These are phyloP conservation scores for Glyphotaelius pellucidus DNA, from an alignment of 2,888 invertebrate genomes.

Conservation along the genomic window DNA sequence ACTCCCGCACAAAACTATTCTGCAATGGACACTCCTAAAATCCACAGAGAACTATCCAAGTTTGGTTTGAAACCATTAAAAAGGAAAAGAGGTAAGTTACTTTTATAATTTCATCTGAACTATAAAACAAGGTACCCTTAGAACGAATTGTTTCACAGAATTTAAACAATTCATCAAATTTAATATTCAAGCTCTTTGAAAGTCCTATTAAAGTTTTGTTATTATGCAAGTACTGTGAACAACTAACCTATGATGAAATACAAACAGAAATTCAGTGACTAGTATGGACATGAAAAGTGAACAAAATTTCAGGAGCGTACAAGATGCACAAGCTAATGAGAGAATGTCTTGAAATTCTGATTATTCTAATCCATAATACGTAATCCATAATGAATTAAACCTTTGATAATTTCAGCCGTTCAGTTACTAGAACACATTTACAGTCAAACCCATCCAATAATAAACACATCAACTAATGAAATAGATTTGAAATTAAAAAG, in stretches of 20 bases:
- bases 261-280: neutral
- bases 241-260: no score
- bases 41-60: conserved; percentile 78
- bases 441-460: conserved; percentile 82
- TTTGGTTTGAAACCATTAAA: conserved; percentile 83
- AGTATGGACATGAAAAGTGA: neutral
- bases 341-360: neutral
- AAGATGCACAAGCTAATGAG: neutral
- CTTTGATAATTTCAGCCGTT: conserved; percentile 73
- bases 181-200: no score
- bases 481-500: conserved; percentile 56
- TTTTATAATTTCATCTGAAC: neutral
- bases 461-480: conserved; percentile 68
- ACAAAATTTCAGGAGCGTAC: neutral
- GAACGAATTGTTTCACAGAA: no score
- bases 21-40: conserved; percentile 77
- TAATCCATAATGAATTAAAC: neutral
- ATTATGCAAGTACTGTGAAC: no score
- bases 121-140: neutral
- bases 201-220: no score
- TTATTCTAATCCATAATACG: neutral
- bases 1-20: conserved; percentile 80
- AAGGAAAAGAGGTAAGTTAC: conserved; percentile 76
- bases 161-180: no score
- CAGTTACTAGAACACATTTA: conserved; percentile 82